Evolutionary conservation across 2,113 vertebrate genomes (phyloP), one percentile per base, ranked within the genome.

Genomic region (Ictalurus punctatus): DNA sequence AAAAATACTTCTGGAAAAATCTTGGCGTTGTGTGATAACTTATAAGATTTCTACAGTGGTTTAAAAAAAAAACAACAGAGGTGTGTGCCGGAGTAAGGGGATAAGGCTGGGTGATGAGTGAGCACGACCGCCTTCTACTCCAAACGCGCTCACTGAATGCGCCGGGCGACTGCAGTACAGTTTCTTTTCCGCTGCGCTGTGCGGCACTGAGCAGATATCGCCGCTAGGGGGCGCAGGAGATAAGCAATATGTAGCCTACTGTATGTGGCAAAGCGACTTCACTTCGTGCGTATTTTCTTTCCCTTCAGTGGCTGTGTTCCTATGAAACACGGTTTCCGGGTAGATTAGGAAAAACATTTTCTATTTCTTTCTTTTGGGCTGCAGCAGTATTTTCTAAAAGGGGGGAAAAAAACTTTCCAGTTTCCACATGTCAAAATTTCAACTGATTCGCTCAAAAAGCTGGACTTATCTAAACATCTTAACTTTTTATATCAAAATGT

Each of bases 81-180:
- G 30, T 48, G 74, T 52, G 71, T n/a, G 88, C 13, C 25, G 16
- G 44, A 48, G 78, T 30, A 27, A 86, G 58, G 61, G 61, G 86
- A 89, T 71, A 84, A 90, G 78, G 88, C 74, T 84, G 84, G 71
- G 83, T 84, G 73, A 83, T 83, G 87, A 85, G 87, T 79, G 85
- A 82, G 63, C 91, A 84, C 56, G 79, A 83, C 58, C 73, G 76
- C 90, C 37, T 89, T 88, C 48, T 52, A 52, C 48, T 52, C 59
- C 85, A 83, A 84, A 83, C 48, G 90, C 88, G 85, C 92, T 90
- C 92, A 86, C 89, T 65, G 34, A 90, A 84, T 88, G 89, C 86
- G 56, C 71, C 71, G 85, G n/a, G 56, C 56, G 56, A 58, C 56
- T 83, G 91, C 92, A 85, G 52, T 88, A 79, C 87, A 84, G 74